Evolutionary conservation across 2,113 vertebrate genomes (phyloP).

Genomic region (Girardinichthys multiradiatus): DNA sequence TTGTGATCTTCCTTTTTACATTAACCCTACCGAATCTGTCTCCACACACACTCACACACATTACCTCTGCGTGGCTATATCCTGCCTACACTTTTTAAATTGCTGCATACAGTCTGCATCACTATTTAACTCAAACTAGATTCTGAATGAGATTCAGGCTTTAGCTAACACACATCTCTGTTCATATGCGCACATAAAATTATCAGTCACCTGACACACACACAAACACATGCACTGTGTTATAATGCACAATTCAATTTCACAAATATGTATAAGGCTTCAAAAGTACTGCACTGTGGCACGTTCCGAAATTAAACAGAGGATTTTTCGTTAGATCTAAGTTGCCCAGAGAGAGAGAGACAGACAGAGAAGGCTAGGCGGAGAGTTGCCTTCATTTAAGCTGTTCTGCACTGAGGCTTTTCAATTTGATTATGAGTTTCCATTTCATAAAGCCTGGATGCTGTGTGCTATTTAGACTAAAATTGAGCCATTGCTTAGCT

Average conservation of each 20-base stretch:
- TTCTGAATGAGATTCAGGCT: constrained; percentile 34
- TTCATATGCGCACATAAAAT: constrained; percentile 16
- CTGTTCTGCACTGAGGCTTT: constrained; percentile 77
- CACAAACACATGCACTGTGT: constrained; percentile 8
- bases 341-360: constrained; percentile 41
- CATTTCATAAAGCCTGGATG: constrained; percentile 68
- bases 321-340: constrained; percentile 62
- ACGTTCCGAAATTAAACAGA: constrained; percentile 26
- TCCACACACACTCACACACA: constrained; percentile 18
- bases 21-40: constrained; percentile 26
- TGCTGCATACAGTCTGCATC: constrained; percentile 46
- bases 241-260: constrained; percentile 22
- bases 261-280: constrained; percentile 35
- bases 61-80: neutral
- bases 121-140: constrained; percentile 48
- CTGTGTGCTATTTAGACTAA: constrained; percentile 58
- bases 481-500: constrained; percentile 55
- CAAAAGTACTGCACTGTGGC: constrained; percentile 34
- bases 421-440: constrained; percentile 77
- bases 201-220: constrained; percentile 22
- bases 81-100: constrained; percentile 4
- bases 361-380: constrained; percentile 27
- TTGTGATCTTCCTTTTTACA: constrained; percentile 28
- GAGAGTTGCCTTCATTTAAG: constrained; percentile 70
- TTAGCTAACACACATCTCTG: constrained; percentile 34